phyloP scores from a whole-genome alignment of 1,140 invertebrate species.

The Eriosoma lanigerum region DNA sequence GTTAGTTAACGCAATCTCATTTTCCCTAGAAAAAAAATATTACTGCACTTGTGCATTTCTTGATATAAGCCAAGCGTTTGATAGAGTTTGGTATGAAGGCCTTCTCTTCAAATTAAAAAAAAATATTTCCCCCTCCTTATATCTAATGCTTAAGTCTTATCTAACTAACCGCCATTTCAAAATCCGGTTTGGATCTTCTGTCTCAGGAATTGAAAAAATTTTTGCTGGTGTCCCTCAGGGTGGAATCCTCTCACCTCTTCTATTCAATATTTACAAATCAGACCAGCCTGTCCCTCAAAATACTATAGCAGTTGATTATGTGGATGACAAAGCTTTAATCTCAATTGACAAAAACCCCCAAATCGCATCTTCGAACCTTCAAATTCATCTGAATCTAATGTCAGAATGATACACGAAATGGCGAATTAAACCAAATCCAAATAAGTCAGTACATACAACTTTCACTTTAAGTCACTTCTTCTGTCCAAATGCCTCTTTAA shows the following conservation, averaged over 20 bases:
- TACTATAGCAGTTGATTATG: slow-evolving; percentile 55
- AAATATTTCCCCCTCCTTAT: too few relatives aligned
- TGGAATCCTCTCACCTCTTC: slow-evolving; percentile 55
- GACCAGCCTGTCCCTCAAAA: slow-evolving; percentile 56
- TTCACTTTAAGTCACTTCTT: slow-evolving; percentile 22
- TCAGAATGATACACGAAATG: slow-evolving; percentile 55
- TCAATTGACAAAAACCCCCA: slow-evolving; percentile 46
- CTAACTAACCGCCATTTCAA: slow-evolving; percentile 22
- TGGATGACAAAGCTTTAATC: slow-evolving; percentile 56
- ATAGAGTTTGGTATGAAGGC: too few relatives aligned
- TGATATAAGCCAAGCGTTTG: too few relatives aligned
- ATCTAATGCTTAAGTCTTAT: slow-evolving; percentile 20
- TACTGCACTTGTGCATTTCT: too few relatives aligned
- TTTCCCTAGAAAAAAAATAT: too few relatives aligned
- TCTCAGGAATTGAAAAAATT: slow-evolving; percentile 5
- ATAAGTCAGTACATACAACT: slow-evolving; percentile 53
- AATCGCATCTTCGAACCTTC: slow-evolving; percentile 54
- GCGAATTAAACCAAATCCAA: slow-evolving; percentile 55
- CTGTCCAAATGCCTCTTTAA: background rate
- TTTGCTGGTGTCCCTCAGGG: slow-evolving; percentile 57
- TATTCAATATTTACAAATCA: slow-evolving; percentile 56
- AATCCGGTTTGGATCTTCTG: slow-evolving; percentile 12
- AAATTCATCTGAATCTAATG: slow-evolving; percentile 54
- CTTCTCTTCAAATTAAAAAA: too few relatives aligned
- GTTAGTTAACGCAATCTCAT: too few relatives aligned